Conservation (phyloP, 2,888 invertebrate genomes). For the Rhyacophila evoluta region DNA sequence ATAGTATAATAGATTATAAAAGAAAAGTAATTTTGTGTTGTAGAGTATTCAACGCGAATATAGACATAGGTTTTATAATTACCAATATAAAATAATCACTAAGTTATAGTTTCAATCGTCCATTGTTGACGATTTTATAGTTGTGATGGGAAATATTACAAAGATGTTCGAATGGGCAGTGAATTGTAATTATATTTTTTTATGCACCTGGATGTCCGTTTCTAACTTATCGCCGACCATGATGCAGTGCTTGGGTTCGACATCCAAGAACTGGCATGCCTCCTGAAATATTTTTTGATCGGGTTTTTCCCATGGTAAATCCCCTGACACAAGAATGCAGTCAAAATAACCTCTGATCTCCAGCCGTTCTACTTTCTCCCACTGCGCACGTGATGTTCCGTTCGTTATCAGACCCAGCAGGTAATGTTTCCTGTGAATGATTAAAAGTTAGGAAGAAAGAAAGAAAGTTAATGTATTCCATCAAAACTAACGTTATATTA, state of each 20-base stretch:
- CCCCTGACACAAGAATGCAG: conserved; percentile 84
- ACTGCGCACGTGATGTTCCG: conserved; percentile 87
- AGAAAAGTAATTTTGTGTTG: too few species aligned
- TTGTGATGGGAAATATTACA: background rate
- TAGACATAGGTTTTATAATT: too few species aligned
- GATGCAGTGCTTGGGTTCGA: conserved; percentile 80
- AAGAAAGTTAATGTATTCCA: too few species aligned
- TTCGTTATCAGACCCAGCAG: conserved; percentile 86
- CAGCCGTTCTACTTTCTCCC: conserved; percentile 86
- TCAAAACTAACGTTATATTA: too few species aligned
- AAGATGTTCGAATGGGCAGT: background rate
- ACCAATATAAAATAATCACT: too few species aligned
- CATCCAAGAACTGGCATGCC: conserved; percentile 81
- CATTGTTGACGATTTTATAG: background rate
- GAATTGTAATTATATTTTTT: background rate
- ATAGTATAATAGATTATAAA: too few species aligned
- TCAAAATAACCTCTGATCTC: conserved; percentile 81
- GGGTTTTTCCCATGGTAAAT: conserved; percentile 89
- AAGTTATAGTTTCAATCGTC: too few species aligned
- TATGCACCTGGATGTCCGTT: conserved; percentile 80
- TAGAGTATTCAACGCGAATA: too few species aligned
- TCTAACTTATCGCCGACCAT: conserved; percentile 92
- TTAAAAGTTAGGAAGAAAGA: too few species aligned
- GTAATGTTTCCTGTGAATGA: conserved; percentile 73
- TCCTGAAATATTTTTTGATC: conserved; percentile 84